Evolutionary conservation across 2,888 invertebrate species (phyloP).

Genomic region (Luperina testacea): DNA sequence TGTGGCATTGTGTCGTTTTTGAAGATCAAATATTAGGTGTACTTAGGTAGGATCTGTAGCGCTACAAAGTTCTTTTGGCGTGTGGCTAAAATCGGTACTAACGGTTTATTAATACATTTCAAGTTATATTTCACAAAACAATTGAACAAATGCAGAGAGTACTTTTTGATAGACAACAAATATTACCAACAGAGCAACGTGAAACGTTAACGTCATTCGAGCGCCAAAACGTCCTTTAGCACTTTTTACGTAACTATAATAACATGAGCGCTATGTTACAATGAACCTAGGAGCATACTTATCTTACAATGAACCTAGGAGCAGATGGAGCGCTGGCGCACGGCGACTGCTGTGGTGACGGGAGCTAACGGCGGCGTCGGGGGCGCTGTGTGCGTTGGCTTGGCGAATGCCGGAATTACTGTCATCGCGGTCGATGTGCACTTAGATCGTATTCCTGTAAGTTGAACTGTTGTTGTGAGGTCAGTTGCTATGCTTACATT

Average conservation of each 20-base stretch:
- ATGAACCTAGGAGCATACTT: background rate
- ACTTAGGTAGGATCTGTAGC: no score
- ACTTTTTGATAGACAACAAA: no score
- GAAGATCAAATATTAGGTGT: no score
- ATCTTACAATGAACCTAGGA: background rate
- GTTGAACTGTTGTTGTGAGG: constrained; percentile 7
- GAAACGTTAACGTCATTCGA: no score
- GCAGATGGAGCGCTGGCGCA: constrained; percentile 32
- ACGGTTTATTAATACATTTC: no score
- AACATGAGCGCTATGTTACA: background rate
- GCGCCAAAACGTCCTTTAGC: background rate
- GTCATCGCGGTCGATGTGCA: constrained; percentile 39
- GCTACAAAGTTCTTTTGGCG: background rate
- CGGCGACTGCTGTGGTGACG: constrained; percentile 42
- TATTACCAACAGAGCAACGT: no score
- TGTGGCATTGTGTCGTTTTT: no score
- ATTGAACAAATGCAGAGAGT: no score
- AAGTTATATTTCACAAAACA: no score
- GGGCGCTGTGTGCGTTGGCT: constrained; percentile 18
- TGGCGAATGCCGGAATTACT: constrained; percentile 33
- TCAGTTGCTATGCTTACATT: background rate
- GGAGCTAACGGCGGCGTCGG: constrained; percentile 38
- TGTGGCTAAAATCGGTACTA: background rate
- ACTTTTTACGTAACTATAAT: background rate
- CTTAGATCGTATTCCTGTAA: constrained; percentile 31